These are phyloP conservation scores for Anniella stebbinsi DNA, from an alignment of 2,797 vertebrate genomes.

Conservation along the genomic window DNA sequence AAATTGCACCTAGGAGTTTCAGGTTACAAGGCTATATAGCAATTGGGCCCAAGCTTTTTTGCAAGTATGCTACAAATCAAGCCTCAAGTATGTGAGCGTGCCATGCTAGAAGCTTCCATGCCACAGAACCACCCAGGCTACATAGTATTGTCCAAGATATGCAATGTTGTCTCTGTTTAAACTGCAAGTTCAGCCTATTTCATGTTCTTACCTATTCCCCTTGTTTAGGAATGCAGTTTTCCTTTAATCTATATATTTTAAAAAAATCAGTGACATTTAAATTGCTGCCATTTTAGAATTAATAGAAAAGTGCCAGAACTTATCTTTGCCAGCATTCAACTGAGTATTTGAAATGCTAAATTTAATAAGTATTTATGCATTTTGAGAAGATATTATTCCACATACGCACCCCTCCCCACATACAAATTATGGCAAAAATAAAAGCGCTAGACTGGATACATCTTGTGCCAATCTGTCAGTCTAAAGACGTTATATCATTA, in stretches of 20 bases:
- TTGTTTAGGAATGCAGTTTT: not conserved
- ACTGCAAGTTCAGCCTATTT: not conserved
- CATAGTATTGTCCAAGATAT: not conserved
- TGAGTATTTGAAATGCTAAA: not conserved
- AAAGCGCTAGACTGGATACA: slow-evolving; percentile 1
- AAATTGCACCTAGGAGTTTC: not conserved
- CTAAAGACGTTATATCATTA: not conserved
- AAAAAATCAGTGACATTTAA: slow-evolving; percentile 3
- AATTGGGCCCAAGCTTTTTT: not conserved
- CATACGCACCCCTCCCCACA: no score
- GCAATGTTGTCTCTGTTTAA: not conserved
- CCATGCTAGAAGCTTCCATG: not conserved
- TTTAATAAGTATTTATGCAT: slow-evolving; percentile 4
- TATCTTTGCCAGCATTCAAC: not conserved
- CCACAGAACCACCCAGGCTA: not conserved
- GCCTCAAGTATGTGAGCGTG: not conserved
- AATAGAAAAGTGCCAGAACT: not conserved
- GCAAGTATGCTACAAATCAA: not conserved
- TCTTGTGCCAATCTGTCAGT: not conserved
- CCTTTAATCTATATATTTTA: not conserved
- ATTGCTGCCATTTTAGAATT: not conserved
- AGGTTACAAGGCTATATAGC: not conserved
- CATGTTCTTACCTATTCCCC: not conserved
- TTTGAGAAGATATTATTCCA: not conserved
- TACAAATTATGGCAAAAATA: not conserved